Percentiles rank a stretch among this genome's conserved stretches.
phyloP scores from a whole-genome alignment of 1,140 invertebrate genomes.

The Tetranychus urticae region DNA sequence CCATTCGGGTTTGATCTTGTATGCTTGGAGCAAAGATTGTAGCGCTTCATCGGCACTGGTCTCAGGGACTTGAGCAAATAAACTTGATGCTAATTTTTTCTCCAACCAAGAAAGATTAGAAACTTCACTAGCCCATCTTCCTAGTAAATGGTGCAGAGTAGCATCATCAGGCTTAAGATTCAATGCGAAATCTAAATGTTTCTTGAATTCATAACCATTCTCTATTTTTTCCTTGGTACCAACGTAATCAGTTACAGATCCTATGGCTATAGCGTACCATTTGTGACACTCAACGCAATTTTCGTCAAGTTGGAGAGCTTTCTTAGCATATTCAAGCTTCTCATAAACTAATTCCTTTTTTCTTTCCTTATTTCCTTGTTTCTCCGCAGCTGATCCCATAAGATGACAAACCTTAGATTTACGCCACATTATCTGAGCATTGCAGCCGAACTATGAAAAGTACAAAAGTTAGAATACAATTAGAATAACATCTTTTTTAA shows the following conservation, averaged over 20 bases:
- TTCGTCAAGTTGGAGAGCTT: conserved; percentile 29
- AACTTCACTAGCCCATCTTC: conserved; percentile 42
- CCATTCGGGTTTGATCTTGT: conserved; percentile 21
- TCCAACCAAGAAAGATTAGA: conserved; percentile 41
- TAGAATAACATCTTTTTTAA: neutral
- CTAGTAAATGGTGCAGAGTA: conserved; percentile 39
- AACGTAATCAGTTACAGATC: conserved; percentile 32
- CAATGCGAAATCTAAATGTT: conserved; percentile 43
- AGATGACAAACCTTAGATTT: conserved; percentile 36
- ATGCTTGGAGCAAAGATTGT: neutral
- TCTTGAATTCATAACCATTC: conserved; percentile 15
- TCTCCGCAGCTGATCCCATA: conserved; percentile 23
- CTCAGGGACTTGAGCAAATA: conserved; percentile 38
- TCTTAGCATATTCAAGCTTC: conserved; percentile 34
- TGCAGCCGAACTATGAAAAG: conserved; percentile 4
- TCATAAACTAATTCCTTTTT: conserved; percentile 29
- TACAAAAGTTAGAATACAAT: neutral
- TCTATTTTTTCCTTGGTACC: conserved; percentile 38
- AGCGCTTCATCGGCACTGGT: conserved; percentile 36
- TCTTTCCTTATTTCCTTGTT: conserved; percentile 23
- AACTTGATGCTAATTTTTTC: conserved; percentile 39
- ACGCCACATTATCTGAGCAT: conserved; percentile 33
- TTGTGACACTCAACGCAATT: conserved; percentile 39
- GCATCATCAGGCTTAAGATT: conserved; percentile 36
- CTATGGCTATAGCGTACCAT: conserved; percentile 47